Base-by-base conservation (phyloP, 2,888 invertebrate genomes). In the Allophyes oxyacanthae region DNA sequence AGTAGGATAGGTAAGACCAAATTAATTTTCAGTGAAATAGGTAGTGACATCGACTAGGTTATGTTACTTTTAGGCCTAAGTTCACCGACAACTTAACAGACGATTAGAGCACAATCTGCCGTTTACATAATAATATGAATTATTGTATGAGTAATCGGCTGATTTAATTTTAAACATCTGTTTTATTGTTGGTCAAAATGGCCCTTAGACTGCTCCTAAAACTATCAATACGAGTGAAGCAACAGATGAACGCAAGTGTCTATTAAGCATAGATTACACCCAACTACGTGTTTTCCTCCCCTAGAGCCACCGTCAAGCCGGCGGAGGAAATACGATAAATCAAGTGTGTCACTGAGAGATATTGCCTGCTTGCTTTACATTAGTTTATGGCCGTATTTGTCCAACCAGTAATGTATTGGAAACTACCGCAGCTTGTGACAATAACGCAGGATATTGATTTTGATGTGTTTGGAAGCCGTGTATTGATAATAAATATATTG, bases 251-350 rank as follows among this genome's bases (percentile, higher is more conserved):
- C 13, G 26, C 14, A 10, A 25, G 33, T 50, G 20, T 9, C 14
- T 30, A 44, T 42, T 30, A 38, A 32, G 6, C 8, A 10, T 26
- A 43, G 25, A 60, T 57, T 37, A 60, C 14, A n/a, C 37, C 6
- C 6, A 36, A 25, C 38, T 32, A 15, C 38, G 20, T 37, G 49
- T 13, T 28, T 20, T 10, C n/a, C 13, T 45, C 40, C 28, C 54
- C 30, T 13, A 5, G 51, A 40, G 34, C 45, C 53, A 59, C 49
- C 54, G 50, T 57, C 69, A 62, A 44, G 59, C 60, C 55, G 52
- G 40, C 55, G 44, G 32, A 64, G 78, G 78, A 77, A 79, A 75
- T 63, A 44, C 66, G 37, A 82, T 82, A 78, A 81, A 83, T 83
- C 78, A 79, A 60, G 63, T 77, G 63, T 77, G 79, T 75, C 81